Conservation (phyloP, 2,113 vertebrate genomes). For the Gasterosteus nipponicus region DNA sequence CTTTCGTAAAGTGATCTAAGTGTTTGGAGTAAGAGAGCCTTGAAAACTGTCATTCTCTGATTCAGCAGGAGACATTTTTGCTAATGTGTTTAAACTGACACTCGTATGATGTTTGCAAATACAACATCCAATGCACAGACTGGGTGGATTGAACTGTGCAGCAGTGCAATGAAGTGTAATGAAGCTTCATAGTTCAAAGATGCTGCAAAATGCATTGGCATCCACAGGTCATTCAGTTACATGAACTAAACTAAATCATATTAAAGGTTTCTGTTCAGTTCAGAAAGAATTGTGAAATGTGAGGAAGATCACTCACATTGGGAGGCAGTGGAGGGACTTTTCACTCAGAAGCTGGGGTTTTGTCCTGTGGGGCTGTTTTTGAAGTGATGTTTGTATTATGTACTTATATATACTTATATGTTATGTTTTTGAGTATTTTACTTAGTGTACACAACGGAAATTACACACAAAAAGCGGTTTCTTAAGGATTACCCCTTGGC, state of each 20-base stretch:
- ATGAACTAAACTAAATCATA: neutral
- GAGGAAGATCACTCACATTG: neutral
- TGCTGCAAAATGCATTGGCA: constrained; percentile 4
- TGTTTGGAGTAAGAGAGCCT: constrained; percentile 10
- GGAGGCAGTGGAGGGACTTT: neutral
- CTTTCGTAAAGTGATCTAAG: constrained; percentile 42
- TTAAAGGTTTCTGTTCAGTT: neutral
- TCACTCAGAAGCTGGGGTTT: neutral
- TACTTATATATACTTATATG: neutral
- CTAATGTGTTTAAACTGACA: constrained; percentile 41
- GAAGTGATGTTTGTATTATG: neutral
- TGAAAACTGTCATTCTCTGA: constrained; percentile 5
- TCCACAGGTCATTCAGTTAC: neutral
- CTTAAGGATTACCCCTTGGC: neutral
- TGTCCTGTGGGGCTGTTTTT: neutral
- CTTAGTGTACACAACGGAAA: neutral
- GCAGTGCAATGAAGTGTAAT: neutral
- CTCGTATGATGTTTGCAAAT: constrained; percentile 10
- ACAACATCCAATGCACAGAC: constrained; percentile 20
- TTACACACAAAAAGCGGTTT: neutral
- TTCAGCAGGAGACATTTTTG: constrained; percentile 9
- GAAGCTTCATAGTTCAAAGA: constrained; percentile 1
- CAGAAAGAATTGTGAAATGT: neutral
- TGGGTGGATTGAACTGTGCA: constrained; percentile 2
- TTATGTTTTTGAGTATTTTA: neutral